Evolutionary conservation across 2,797 vertebrate genomes (phyloP).

Genomic region (Melopsittacus undulatus): DNA sequence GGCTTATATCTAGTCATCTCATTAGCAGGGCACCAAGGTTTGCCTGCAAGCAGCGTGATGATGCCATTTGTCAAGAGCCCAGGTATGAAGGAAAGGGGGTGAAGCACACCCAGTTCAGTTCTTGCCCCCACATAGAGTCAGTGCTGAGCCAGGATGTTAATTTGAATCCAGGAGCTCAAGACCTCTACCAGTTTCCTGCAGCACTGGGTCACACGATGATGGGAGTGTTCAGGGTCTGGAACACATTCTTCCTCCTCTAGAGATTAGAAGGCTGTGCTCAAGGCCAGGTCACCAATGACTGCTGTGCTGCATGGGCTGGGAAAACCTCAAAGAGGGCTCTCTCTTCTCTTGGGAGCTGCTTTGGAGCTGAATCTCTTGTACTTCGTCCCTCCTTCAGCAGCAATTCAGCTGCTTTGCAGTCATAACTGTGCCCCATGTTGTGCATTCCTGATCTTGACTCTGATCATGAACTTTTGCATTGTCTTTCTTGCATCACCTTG

Average conservation of each 20-base stretch:
- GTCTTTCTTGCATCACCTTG: not conserved
- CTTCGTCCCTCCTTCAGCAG: not conserved
- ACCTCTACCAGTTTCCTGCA: not conserved
- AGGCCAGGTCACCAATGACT: accelerated
- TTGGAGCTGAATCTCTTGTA: not conserved
- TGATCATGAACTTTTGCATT: not conserved
- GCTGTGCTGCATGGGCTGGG: not conserved
- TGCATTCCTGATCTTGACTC: not conserved
- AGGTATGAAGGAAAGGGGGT: not conserved
- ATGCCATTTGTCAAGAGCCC: not conserved
- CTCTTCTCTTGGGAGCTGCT: not conserved
- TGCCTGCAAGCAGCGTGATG: not conserved
- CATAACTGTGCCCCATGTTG: not conserved
- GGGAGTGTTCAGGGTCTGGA: not conserved
- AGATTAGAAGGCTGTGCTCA: not conserved
- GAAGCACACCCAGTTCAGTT: not conserved
- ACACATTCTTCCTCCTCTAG: too few relatives aligned
- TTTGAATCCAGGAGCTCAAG: not conserved
- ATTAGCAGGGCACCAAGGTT: not conserved
- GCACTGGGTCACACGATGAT: not conserved
- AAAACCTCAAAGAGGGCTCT: not conserved
- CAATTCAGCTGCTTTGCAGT: not conserved
- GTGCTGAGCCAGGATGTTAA: not conserved
- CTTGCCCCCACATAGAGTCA: not conserved
- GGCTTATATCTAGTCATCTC: not conserved